These are phyloP conservation scores for Pseudococcus jackbeardsleyi DNA, from an alignment of 2,888 invertebrate genomes.

Conservation along the genomic window DNA sequence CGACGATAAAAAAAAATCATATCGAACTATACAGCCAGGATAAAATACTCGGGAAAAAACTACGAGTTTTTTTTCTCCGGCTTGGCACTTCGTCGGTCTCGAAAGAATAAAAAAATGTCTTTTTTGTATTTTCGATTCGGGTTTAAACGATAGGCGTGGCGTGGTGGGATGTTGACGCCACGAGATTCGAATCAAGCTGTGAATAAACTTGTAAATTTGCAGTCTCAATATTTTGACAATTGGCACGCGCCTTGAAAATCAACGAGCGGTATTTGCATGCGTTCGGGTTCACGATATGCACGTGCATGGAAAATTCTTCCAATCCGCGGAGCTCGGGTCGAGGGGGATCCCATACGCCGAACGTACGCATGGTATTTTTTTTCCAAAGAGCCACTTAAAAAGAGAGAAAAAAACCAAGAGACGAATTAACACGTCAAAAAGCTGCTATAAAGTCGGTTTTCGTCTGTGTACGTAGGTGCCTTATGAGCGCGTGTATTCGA, in stretches of 20 bases:
- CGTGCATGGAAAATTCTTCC: constrained; percentile 43
- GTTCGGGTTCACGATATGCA: constrained; percentile 37
- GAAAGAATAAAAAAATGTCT: not conserved
- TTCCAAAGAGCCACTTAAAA: not conserved
- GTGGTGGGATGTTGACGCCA: constrained; percentile 20
- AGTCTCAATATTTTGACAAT: constrained; percentile 66
- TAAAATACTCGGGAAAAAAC: not conserved
- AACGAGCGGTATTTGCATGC: constrained; percentile 61
- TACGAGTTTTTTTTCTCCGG: not conserved
- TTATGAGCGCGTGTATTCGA: not conserved
- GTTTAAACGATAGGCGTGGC: constrained; percentile 57
- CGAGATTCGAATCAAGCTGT: constrained; percentile 48
- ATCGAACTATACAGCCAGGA: not conserved
- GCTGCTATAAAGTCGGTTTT: not conserved
- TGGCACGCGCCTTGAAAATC: constrained; percentile 63
- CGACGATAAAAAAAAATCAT: constrained; percentile 42
- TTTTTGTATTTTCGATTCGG: constrained; percentile 2
- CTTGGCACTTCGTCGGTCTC: not conserved
- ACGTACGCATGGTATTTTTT: not conserved
- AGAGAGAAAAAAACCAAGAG: not conserved
- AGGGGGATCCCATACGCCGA: not conserved
- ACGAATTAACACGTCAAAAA: constrained; percentile 14
- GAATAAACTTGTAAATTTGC: constrained; percentile 64
- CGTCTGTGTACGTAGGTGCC: not conserved
- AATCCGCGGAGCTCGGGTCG: not conserved